A percentile compares a stretch with the other conserved stretches of the same genome.
phyloP scores from a whole-genome alignment of 2,888 invertebrate species.

The Acrobasis repandana region DNA sequence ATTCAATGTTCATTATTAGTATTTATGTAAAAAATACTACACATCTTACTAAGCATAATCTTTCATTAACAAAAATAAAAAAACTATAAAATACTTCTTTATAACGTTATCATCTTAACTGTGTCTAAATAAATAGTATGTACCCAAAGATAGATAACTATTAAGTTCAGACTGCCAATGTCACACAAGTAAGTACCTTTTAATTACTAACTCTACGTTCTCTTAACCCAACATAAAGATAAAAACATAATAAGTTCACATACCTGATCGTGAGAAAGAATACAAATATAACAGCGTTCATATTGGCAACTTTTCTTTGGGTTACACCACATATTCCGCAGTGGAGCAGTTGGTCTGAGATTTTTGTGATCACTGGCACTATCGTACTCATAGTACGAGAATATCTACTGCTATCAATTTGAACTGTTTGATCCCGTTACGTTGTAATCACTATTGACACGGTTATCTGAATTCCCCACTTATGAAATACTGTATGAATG shows the following conservation, averaged over 20 bases:
- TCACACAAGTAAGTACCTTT: background rate
- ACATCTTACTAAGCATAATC: too few species aligned
- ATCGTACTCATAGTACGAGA: slow-evolving; percentile 17
- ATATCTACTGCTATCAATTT: slow-evolving; percentile 47
- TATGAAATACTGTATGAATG: slow-evolving; percentile 13
- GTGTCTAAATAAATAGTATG: too few species aligned
- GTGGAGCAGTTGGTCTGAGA: background rate
- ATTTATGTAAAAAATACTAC: too few species aligned
- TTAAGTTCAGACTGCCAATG: too few species aligned
- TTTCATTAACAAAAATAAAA: too few species aligned
- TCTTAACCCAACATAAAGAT: background rate
- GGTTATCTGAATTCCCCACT: slow-evolving; percentile 19
- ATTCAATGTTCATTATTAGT: too few species aligned
- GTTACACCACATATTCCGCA: slow-evolving; percentile 7
- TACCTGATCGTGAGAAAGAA: slow-evolving; percentile 42
- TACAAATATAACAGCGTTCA: slow-evolving; percentile 39
- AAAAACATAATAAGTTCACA: slow-evolving; percentile 31
- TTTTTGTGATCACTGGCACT: slow-evolving; percentile 8
- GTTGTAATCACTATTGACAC: slow-evolving; percentile 16
- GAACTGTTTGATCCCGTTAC: slow-evolving; percentile 60
- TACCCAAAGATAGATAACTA: too few species aligned
- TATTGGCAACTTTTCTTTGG: background rate
- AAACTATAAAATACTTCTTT: too few species aligned
- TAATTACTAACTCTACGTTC: background rate
- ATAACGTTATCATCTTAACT: too few species aligned